Evolutionary conservation across 2,888 invertebrate genomes (phyloP).

Genomic region (Cerceris ruficornis): DNA sequence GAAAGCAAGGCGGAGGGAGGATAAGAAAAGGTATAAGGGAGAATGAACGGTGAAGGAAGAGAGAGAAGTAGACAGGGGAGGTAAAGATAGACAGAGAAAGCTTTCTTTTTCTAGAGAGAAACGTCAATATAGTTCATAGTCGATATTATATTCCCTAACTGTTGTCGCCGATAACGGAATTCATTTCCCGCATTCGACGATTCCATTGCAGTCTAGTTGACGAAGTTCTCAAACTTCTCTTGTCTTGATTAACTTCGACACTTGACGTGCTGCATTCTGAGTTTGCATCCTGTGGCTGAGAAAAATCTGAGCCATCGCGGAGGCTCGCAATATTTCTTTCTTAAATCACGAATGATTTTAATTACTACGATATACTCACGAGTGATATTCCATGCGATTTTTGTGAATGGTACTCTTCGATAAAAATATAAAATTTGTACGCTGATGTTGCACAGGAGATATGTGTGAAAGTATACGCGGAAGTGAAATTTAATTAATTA

Average conservation of each 20-base stretch:
- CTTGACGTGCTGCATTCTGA: slow-evolving; percentile 14
- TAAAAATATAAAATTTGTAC: neutral
- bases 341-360: neutral
- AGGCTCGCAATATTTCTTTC: neutral
- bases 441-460: neutral
- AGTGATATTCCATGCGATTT: neutral
- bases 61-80: slow-evolving; percentile 15
- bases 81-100: slow-evolving; percentile 5
- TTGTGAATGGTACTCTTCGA: neutral
- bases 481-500: no score
- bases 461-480: no score
- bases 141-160: slow-evolving; percentile 27
- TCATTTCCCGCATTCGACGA: slow-evolving; percentile 48
- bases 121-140: neutral
- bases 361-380: neutral
- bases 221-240: slow-evolving; percentile 32
- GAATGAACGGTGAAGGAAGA: neutral
- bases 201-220: slow-evolving; percentile 18
- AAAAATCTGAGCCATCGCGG: neutral
- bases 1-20: neutral
- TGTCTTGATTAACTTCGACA: slow-evolving; percentile 51
- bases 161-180: slow-evolving; percentile 45
- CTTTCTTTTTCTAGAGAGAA: neutral
- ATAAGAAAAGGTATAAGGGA: slow-evolving; percentile 20
- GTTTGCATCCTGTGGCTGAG: neutral